Evolutionary conservation across 2,888 invertebrate species (phyloP), one percentile per base, ranked within the genome.

Genomic region (Ophion slaviceki): DNA sequence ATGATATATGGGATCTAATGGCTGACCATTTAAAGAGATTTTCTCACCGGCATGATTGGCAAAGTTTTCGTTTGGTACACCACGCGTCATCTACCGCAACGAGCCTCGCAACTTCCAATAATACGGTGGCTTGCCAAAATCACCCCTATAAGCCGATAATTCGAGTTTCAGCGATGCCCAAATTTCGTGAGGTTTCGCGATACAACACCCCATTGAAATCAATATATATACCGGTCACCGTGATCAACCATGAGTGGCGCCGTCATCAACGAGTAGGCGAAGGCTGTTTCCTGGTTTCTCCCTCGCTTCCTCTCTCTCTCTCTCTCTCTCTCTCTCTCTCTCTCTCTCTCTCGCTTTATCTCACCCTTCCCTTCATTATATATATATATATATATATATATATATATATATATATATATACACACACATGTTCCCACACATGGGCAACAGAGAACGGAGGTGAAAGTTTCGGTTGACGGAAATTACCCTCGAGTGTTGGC

Each of bases 71-170:
- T 70, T 70, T 79, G 53, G 45, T 61, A 74, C 70, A 20, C 75
- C 62, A 64, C 17, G 24, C 40, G 40, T 24, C 53, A 53, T 14
- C n/a, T 45, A 57, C 68, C 53, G 59, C 67, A 74, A 62, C 72
- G 57, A 82, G 74, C 62, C 74, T 68, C 74, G 57, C 70, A 84
- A 80, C 79, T 80, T 84, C 75, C 79, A 70, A 45, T 75, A 84
- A 79, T 61, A 75, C 70, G 74, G 28, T 70, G 64, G 64, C 57
- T 0, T 20, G 8, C 77, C 64, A 64, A 75, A 75, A 28, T n/a
- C 40, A 36, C 1, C n/a, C 10, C 83, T 47, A 75, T 80, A 80
- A 80, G 74, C 79, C 79, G 83, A 80, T 80, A 80, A 84, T 84
- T 80, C 74, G 75, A 79, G 70, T 80, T 79, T 80, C 72, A 68